Base-by-base conservation (phyloP, 2,113 vertebrate species). In the Phainopepla nitens region DNA sequence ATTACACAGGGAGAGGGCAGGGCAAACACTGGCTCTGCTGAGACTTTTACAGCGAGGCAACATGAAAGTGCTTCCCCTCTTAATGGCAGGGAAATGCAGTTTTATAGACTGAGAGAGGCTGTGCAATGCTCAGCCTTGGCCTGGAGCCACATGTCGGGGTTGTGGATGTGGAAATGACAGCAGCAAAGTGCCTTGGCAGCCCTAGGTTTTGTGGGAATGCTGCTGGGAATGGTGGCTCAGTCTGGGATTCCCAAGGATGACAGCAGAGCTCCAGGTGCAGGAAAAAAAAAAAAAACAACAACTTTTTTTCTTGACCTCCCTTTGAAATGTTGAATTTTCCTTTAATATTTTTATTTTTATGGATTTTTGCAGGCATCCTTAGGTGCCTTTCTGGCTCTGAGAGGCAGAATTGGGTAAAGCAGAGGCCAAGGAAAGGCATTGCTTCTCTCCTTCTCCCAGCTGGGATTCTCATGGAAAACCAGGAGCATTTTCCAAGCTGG, bases 71-170 rank as follows among this genome's bases (percentile, higher is more conserved):
- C 57, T 79, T 94, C 83, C 75, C 86, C 80, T 75, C 64, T 89
- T 76, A 71, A 82, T 86, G 93, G 94, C 91, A 95, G 60, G 39
- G 39, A 94, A 82, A 93, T 2, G 19, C 73, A 54, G 11, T 92
- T 96, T 96, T 96, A 95, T 64, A n/a, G 95, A 84, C 68, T 94
- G 79, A 9, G 50, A 89, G 90, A 86, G 82, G 29, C 82, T 1
- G 35, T 3, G 42, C 84, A 88, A 49, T 44, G 31, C 65, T 94
- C 78, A 61, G 72, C 14, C 60, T 4, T 91, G 91, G 84, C 85
- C 41, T 2, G 3, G 0, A 4, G 95, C 85, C 84, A 90, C 28
- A 33, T 24, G 27, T 36, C 16, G 68, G 62, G 71, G 10, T 16
- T 18, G 61, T 16, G 76, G 61, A 77, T 79, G 69, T 4, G 13